These are phyloP conservation scores for Hipposideros armiger DNA, from an alignment of 2,113 vertebrate genomes.

Conservation along the genomic window DNA sequence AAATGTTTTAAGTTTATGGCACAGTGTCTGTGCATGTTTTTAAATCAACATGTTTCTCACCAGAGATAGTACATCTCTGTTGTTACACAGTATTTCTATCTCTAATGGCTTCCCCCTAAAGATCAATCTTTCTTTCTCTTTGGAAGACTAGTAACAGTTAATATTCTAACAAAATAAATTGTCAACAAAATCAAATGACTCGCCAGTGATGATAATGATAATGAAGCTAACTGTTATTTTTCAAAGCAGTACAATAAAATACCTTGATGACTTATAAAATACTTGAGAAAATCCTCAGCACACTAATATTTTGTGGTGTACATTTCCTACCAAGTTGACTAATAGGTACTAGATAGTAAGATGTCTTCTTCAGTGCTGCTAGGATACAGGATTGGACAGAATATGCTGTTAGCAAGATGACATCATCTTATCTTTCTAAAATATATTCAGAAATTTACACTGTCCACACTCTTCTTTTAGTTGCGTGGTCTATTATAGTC, in stretches of 20 bases:
- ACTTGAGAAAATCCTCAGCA: conserved; percentile 43
- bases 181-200: conserved; percentile 40
- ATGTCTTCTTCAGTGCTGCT: neutral
- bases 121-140: neutral
- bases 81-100: conserved; percentile 1
- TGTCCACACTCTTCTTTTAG: neutral
- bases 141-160: neutral
- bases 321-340: conserved; percentile 44
- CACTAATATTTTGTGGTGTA: neutral
- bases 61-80: neutral
- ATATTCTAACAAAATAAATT: conserved; percentile 57
- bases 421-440: neutral
- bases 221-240: conserved; percentile 55
- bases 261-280: conserved; percentile 54
- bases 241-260: conserved; percentile 2
- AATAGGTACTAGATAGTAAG: conserved; percentile 36
- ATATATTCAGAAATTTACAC: conserved; percentile 7
- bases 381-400: neutral
- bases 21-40: neutral
- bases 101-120: conserved; percentile 35
- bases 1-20: neutral
- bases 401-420: neutral
- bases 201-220: conserved; percentile 42
- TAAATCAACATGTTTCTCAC: neutral
- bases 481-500: neutral